A percentile compares a stretch with the other conserved stretches of the same genome.
Conservation (phyloP, 1,140 invertebrate genomes). For the Drosophila sproati region DNA sequence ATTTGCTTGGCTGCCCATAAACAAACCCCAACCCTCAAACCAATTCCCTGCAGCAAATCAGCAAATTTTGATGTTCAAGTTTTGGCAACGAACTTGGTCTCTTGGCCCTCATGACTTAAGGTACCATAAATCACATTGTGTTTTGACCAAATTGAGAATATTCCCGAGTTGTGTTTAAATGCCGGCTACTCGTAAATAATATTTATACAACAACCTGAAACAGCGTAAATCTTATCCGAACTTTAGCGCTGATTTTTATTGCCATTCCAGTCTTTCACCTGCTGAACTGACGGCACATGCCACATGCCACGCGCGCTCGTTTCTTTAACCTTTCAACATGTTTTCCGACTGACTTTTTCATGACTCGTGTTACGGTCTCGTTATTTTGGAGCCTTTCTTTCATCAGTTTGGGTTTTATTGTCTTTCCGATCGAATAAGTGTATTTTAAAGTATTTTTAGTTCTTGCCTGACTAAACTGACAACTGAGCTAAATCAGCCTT, state of each 20-base stretch:
- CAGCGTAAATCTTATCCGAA: conserved; percentile 1
- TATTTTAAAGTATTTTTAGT: too few species aligned
- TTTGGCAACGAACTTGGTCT: conserved; percentile 24
- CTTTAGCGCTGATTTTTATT: conserved; percentile 36
- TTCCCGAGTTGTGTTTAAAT: conserved; percentile 35
- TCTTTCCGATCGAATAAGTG: too few species aligned
- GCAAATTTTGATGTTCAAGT: conserved; percentile 42
- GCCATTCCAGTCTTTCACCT: conserved; percentile 30
- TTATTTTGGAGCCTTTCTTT: not conserved
- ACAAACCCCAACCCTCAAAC: not conserved
- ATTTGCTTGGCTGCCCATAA: conserved; percentile 38
- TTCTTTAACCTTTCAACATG: conserved; percentile 10
- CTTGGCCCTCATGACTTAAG: not conserved
- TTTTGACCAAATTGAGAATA: conserved; percentile 30
- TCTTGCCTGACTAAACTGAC: not conserved
- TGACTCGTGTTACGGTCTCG: not conserved
- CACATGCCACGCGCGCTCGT: conserved; percentile 8
- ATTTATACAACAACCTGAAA: conserved; percentile 19
- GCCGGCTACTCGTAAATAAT: conserved; percentile 39
- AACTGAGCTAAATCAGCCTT: not conserved
- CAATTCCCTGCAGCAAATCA: not conserved
- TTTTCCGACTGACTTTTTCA: conserved; percentile 4
- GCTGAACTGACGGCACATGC: conserved; percentile 18
- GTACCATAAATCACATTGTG: conserved; percentile 26
- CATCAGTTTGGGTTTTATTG: too few species aligned